Base-by-base conservation (phyloP, 2,888 invertebrate genomes). In the Drosophila fulvimacula region DNA sequence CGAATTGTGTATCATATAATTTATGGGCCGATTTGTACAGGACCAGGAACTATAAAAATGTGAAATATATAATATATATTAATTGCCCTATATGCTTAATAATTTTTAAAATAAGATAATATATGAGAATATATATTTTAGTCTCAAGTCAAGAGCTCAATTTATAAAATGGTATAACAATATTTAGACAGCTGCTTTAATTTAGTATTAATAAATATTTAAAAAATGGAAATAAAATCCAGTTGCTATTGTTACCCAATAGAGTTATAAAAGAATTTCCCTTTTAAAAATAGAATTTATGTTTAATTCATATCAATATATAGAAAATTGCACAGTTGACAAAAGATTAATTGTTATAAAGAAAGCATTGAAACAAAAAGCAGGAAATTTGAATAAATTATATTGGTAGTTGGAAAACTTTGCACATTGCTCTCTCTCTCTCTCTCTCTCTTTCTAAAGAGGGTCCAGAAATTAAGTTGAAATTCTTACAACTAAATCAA, bases 401-500 rank as follows among this genome's bases (percentile, higher is more conserved):
- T n/a, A 65, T 71, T 52, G 68, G 41, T 41, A 32, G 63, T 36
- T 41, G 21, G 30, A 39, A 44, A 49, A 24, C 41, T 51, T 57
- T 51, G 49, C 49, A 39, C 38, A 58, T 44, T 52, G 19, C n/a
- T 21, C 48, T 44, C 11, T 34, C 21, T n/a, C n/a, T n/a, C n/a
- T n/a, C n/a, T n/a, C n/a, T n/a, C n/a, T n/a, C n/a, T n/a, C n/a
- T n/a, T n/a, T n/a, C n/a, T n/a, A n/a, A 19, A 6, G 39, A 15
- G 38, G 36, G 61, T 42, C 30, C 41, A 11, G 65, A 81, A 81
- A 83, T 81, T 69, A 75, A 77, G 83, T 81, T 88, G 66, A 73
- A 72, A 68, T 79, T 77, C 77, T 81, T 82, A 85, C 85, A 84
- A 85, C 88, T 84, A 84, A 84, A 83, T 85, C 81, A 84, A 87